These are phyloP conservation scores for Pseudolaguvia tuberculata DNA, from an alignment of 2,113 vertebrate genomes.

Conservation along the genomic window DNA sequence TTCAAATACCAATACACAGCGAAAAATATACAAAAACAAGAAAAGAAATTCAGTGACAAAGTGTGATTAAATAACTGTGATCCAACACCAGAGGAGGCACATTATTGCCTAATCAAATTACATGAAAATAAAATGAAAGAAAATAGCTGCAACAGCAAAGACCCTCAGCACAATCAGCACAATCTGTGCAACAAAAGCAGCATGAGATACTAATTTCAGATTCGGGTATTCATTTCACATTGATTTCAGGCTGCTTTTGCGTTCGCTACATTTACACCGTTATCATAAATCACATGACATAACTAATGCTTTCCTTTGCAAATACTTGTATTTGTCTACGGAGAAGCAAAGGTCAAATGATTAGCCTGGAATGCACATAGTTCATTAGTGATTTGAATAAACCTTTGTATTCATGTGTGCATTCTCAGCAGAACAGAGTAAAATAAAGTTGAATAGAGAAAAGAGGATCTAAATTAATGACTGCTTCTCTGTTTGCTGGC, in stretches of 20 bases:
- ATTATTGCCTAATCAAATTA: conserved; percentile 7
- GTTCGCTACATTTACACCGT: conserved; percentile 60
- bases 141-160: conserved; percentile 5
- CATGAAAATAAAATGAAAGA: background rate
- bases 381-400: conserved; percentile 65
- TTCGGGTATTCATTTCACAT: conserved; percentile 59
- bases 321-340: conserved; percentile 54
- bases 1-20: too few relatives aligned
- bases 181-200: conserved; percentile 52
- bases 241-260: conserved; percentile 61
- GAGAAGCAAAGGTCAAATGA: conserved; percentile 68
- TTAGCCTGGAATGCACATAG: conserved; percentile 62
- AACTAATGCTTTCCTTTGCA: conserved; percentile 65
- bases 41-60: background rate
- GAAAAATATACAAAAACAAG: too few relatives aligned
- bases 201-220: conserved; percentile 56
- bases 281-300: conserved; percentile 67
- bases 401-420: conserved; percentile 66
- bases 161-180: conserved; percentile 21
- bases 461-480: conserved; percentile 67
- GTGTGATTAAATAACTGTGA: background rate
- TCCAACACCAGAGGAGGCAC: background rate
- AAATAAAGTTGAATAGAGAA: conserved; percentile 61
- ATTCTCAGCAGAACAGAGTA: conserved; percentile 66
- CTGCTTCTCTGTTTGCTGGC: conserved; percentile 62